Evolutionary conservation across 2,888 invertebrate species (phyloP), one percentile per base, ranked within the genome.

Genomic region (Ganaspis brasiliensis): DNA sequence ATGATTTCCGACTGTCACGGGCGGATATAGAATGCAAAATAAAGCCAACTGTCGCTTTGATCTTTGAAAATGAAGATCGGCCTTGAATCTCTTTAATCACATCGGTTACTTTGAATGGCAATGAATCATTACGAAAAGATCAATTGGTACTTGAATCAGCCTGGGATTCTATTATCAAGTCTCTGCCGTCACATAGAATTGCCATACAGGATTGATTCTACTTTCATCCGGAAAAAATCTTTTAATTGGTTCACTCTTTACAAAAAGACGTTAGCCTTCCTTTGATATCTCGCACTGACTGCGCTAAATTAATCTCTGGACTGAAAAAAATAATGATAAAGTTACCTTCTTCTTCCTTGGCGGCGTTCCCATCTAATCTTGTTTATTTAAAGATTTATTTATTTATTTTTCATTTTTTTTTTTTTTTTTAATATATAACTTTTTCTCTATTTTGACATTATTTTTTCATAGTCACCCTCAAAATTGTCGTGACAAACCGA

Each of bases 31-130:
- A 63, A 19, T 40, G 21, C 24, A 16, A 67, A 67, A 67, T 67
- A 67, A 45, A 67, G 21, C 67, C 21, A 45, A 67, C 40, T 67
- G 45, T 40, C 40, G 67, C 45, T 45, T 67, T 45, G 67, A 67
- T 67, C 67, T 67, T 24, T 40, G 16, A 67, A 24, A 67, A 67
- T 40, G 26, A 67, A 24, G 40, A 67, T 67, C 67, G 67, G 45
- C 67, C 67, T 67, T 67, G 67, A 67, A 67, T 67, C 67, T 67
- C 67, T 45, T 67, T 67, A 67, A 67, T 67, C 67, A 67, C 67
- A 67, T 67, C 24, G 40, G 67, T 67, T 67, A 45, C 67, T 67
- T 67, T 67, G 67, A 67, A 67, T 67, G 67, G 67, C 67, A 67
- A 67, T 67, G 67, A 67, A 67, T 67, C 67, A 45, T 67, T 67